Conservation (phyloP, 2,113 vertebrate species). For the Columba livia region DNA sequence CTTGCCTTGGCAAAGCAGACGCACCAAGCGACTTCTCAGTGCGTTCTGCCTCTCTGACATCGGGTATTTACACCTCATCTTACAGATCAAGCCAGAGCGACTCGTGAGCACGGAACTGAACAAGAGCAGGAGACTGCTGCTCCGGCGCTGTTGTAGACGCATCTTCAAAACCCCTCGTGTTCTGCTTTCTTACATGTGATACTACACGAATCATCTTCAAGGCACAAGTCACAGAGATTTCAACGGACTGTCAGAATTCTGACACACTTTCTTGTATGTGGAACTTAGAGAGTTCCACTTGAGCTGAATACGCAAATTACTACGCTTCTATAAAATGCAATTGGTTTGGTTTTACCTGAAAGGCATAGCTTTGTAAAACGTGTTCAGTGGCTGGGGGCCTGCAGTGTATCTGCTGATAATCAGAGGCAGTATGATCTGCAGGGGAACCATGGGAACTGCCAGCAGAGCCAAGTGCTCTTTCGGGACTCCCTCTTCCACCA, state of each 20-base stretch:
- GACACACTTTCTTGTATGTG: background rate
- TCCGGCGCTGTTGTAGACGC: background rate
- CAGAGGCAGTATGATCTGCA: slow-evolving; percentile 93
- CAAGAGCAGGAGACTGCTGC: background rate
- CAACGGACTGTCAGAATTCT: background rate
- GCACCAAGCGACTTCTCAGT: background rate
- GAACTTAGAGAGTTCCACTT: background rate
- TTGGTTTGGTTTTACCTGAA: slow-evolving; percentile 79
- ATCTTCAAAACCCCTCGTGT: background rate
- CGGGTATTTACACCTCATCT: background rate
- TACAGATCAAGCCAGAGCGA: background rate
- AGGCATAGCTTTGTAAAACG: slow-evolving; percentile 96
- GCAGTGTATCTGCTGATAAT: slow-evolving; percentile 98
- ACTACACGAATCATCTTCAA: background rate
- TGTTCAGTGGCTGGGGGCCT: slow-evolving; percentile 89
- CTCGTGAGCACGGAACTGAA: background rate
- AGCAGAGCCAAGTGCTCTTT: slow-evolving; percentile 94
- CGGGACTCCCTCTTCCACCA: slow-evolving; percentile 95
- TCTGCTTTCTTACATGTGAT: background rate
- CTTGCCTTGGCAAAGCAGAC: background rate
- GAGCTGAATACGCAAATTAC: background rate
- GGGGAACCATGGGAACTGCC: slow-evolving; percentile 95
- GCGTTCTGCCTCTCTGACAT: accelerated
- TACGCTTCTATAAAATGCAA: accelerated
- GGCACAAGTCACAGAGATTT: background rate